These are phyloP conservation scores for Callopanchax toddi DNA, from an alignment of 2,113 vertebrate species.

Conservation along the genomic window DNA sequence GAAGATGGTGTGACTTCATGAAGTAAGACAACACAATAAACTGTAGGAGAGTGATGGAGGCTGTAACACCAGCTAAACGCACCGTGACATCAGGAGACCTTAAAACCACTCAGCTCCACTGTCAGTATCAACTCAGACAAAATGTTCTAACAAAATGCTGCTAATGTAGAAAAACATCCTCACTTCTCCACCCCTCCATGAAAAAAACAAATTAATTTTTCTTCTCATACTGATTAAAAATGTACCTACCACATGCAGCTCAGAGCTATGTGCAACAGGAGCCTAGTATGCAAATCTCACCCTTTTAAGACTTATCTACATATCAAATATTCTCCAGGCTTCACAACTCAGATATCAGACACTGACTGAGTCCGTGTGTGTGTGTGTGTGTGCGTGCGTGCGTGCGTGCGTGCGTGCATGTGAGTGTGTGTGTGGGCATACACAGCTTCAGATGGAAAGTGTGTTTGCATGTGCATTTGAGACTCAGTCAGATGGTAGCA, in stretches of 20 bases:
- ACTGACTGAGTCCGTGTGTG: conserved; percentile 44
- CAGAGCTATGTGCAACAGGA: conserved; percentile 63
- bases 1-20: too few species aligned
- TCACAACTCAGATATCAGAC: conserved; percentile 56
- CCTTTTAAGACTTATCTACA: conserved; percentile 79
- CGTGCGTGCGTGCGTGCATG: conserved; percentile 13
- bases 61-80: conserved; percentile 2
- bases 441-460: conserved; percentile 9
- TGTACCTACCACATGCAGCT: conserved; percentile 75
- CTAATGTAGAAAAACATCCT: conserved; percentile 55
- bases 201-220: conserved; percentile 77
- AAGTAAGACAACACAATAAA: too few species aligned
- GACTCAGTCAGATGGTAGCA: conserved; percentile 51
- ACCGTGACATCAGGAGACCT: fast-evolving
- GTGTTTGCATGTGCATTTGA: conserved; percentile 25
- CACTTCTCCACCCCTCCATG: conserved; percentile 53
- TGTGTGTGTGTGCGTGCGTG: conserved; percentile 15
- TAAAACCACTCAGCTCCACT: neutral
- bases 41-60: too few species aligned
- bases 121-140: neutral
- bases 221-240: conserved; percentile 79
- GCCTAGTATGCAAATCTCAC: conserved; percentile 77
- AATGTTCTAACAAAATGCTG: conserved; percentile 70
- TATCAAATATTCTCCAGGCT: conserved; percentile 77
- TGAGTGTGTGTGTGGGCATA: conserved; percentile 17